Conservation (phyloP, 2,113 vertebrate genomes). For the Pseudorasbora parva region DNA sequence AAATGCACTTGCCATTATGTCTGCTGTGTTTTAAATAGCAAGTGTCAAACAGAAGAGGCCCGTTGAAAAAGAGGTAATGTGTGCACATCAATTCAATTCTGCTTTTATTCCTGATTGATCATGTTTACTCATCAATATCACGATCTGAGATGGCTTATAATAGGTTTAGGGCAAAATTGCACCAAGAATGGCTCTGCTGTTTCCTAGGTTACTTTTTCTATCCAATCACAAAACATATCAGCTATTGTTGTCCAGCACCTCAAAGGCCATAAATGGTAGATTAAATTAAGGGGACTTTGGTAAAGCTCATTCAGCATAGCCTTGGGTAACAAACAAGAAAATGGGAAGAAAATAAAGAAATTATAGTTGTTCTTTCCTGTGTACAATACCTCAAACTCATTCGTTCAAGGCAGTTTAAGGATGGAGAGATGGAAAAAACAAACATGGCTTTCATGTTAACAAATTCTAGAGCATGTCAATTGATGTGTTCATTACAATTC, state of each 20-base stretch:
- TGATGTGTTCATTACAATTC: neutral
- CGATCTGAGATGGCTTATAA: slow-evolving; percentile 68
- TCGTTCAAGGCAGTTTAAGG: neutral
- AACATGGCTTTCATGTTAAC: slow-evolving; percentile 5
- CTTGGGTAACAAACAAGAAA: slow-evolving; percentile 63
- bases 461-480: neutral
- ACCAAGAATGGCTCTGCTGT: slow-evolving; percentile 65
- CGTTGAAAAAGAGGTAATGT: neutral
- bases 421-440: neutral
- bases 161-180: slow-evolving; percentile 71
- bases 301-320: slow-evolving; percentile 75
- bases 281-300: slow-evolving; percentile 73
- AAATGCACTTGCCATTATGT: slow-evolving; percentile 39
- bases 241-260: slow-evolving; percentile 55
- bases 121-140: slow-evolving; percentile 68
- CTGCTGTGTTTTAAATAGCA: slow-evolving; percentile 44
- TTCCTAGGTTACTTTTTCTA: slow-evolving; percentile 74
- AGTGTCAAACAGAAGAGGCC: neutral
- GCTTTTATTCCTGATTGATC: slow-evolving; percentile 69
- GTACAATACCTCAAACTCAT: slow-evolving; percentile 12
- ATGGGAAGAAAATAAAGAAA: slow-evolving; percentile 23
- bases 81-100: slow-evolving; percentile 60
- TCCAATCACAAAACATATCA: slow-evolving; percentile 66
- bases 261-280: slow-evolving; percentile 72
- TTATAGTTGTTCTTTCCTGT: slow-evolving; percentile 13